phyloP scores from a whole-genome alignment of 2,113 vertebrate genomes.

The Nothoprocta perdicaria region DNA sequence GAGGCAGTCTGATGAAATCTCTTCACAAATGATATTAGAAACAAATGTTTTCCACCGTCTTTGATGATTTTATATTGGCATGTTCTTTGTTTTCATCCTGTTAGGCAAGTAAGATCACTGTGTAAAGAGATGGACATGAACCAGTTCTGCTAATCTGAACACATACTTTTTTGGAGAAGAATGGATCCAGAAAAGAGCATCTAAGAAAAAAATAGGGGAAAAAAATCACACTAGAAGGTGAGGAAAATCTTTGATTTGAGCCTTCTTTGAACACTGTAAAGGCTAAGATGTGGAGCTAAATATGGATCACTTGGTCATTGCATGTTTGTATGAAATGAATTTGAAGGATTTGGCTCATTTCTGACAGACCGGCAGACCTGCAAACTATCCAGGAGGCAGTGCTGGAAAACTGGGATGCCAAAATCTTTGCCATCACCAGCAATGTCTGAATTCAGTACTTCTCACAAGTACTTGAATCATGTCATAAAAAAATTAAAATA shows the following conservation, averaged over 20 bases:
- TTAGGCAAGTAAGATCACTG: background rate
- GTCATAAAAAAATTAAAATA: background rate
- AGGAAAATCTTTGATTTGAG: background rate
- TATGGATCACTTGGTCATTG: background rate
- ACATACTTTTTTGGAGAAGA: background rate
- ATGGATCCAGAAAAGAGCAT: constrained; percentile 10
- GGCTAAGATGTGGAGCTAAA: background rate
- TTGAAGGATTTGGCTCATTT: background rate
- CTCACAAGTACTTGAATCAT: background rate
- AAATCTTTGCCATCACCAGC: background rate
- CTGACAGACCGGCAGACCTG: background rate
- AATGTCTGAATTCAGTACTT: background rate
- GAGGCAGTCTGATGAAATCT: constrained; percentile 29
- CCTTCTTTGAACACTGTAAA: background rate
- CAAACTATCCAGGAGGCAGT: background rate
- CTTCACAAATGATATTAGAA: constrained; percentile 32
- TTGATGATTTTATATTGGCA: constrained; percentile 17
- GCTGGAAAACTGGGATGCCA: background rate
- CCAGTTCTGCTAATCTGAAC: background rate
- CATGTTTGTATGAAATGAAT: background rate
- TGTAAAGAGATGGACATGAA: background rate
- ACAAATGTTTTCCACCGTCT: constrained; percentile 41
- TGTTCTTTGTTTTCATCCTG: constrained; percentile 26
- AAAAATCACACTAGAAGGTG: background rate
- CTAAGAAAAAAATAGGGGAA: constrained; percentile 33